phyloP scores from a whole-genome alignment of 2,888 invertebrate genomes.

The Apodemia mormo region DNA sequence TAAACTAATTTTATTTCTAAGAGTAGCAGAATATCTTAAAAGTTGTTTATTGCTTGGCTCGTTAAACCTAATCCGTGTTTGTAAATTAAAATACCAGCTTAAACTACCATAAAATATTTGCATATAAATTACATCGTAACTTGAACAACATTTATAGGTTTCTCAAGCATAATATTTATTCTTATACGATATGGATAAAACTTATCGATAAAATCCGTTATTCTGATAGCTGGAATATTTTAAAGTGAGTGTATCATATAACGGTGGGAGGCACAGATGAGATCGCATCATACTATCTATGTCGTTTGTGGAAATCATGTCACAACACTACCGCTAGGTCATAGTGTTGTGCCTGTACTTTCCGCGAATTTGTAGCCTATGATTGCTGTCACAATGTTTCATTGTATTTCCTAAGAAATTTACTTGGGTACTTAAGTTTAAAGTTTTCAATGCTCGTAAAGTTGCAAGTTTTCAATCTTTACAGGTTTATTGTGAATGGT shows the following conservation, averaged over 20 bases:
- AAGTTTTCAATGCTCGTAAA: too few relatives aligned
- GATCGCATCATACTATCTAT: conserved; percentile 46
- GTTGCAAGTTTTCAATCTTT: too few relatives aligned
- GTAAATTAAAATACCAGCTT: conserved; percentile 6
- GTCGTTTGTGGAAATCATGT: conserved; percentile 54
- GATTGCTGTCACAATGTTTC: not conserved
- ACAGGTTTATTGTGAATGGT: too few relatives aligned
- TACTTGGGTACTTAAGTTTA: too few relatives aligned
- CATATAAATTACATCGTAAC: conserved; percentile 14
- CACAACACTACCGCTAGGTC: conserved; percentile 47
- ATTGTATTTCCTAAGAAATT: not conserved
- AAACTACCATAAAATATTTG: conserved; percentile 16
- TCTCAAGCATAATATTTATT: conserved; percentile 1
- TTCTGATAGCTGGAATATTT: conserved; percentile 28
- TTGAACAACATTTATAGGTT: conserved; percentile 3
- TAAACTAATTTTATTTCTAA: too few relatives aligned
- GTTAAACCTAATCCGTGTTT: not conserved
- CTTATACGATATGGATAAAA: conserved; percentile 15
- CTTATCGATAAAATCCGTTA: conserved; percentile 34
- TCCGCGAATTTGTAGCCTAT: conserved; percentile 5
- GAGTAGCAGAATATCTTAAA: not conserved
- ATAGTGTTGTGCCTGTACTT: conserved; percentile 22
- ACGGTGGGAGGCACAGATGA: conserved; percentile 29
- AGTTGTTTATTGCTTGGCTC: conserved; percentile 3
- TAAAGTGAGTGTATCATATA: too few relatives aligned